Percentiles rank a stretch among this genome's conserved stretches.
Conservation (phyloP, 1,140 invertebrate genomes). For the Acromyrmex heyeri region DNA sequence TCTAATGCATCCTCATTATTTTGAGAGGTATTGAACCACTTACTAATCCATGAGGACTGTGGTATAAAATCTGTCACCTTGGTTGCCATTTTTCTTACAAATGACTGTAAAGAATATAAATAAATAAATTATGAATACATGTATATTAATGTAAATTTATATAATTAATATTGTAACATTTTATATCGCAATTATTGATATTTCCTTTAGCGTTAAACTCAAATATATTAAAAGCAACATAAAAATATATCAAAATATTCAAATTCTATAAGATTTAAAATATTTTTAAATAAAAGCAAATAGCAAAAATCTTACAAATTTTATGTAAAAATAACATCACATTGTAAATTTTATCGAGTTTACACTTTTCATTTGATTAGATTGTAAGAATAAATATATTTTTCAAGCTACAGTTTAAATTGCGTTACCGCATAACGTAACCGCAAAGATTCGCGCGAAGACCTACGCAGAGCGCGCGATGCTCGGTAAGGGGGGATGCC, state of each 20-base stretch:
- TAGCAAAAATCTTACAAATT: not conserved
- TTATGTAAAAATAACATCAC: not conserved
- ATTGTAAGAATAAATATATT: not conserved
- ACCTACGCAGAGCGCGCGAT: conserved; percentile 37
- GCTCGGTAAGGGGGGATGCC: not conserved
- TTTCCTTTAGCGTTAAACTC: not conserved
- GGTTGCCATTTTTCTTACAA: conserved; percentile 85
- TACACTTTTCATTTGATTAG: not conserved
- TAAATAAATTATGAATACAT: not conserved
- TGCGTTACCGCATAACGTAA: not conserved
- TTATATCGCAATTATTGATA: not conserved
- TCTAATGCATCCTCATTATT: conserved; percentile 73
- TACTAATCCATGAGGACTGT: conserved; percentile 84
- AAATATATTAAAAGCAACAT: not conserved
- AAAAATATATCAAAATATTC: not conserved
- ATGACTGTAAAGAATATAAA: conserved; percentile 79
- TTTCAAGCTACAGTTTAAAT: not conserved
- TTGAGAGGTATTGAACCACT: conserved; percentile 84
- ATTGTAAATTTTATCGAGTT: not conserved
- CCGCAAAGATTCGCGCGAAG: conserved; percentile 15
- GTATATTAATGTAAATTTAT: not conserved
- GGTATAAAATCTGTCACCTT: conserved; percentile 85
- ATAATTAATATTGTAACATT: not conserved
- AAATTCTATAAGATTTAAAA: not conserved
- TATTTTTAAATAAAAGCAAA: not conserved